Conservation (phyloP, 2,888 invertebrate species). For the Lottia gigantea region DNA sequence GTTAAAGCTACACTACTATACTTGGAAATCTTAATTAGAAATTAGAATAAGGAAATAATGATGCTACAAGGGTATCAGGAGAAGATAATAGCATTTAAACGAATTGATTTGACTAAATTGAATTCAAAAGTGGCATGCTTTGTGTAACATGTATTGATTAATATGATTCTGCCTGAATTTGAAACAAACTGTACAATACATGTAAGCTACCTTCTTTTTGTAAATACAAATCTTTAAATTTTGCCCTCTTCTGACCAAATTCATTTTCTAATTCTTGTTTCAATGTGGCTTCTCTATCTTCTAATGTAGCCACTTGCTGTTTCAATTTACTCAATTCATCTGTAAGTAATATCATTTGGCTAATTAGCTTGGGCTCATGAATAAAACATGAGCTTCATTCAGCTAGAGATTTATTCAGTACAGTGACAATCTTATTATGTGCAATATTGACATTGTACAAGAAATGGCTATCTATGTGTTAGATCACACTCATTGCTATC, state of each 20-base stretch:
- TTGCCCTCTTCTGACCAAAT: conserved; percentile 90
- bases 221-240: conserved; percentile 90
- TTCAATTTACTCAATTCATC: conserved; percentile 37
- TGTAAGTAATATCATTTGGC: conserved; percentile 17
- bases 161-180: too few species aligned
- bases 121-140: background rate
- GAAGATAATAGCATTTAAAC: background rate
- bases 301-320: conserved; percentile 37
- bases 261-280: conserved; percentile 82
- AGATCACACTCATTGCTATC: too few species aligned
- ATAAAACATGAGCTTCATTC: too few species aligned
- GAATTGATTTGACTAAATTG: background rate
- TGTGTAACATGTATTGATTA: too few species aligned
- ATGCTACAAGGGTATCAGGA: too few species aligned
- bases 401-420: too few species aligned
- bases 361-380: conserved; percentile 11
- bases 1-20: too few species aligned
- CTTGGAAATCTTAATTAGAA: too few species aligned
- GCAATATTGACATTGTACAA: too few species aligned
- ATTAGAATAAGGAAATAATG: too few species aligned
- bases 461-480: too few species aligned
- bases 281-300: conserved; percentile 37
- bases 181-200: background rate
- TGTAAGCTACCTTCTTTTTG: conserved; percentile 88
- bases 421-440: too few species aligned